A percentile compares a stretch with the other conserved stretches of the same genome.
These are phyloP conservation scores for Pluvianellus socialis DNA, from an alignment of 2,113 vertebrate species.

Conservation along the genomic window DNA sequence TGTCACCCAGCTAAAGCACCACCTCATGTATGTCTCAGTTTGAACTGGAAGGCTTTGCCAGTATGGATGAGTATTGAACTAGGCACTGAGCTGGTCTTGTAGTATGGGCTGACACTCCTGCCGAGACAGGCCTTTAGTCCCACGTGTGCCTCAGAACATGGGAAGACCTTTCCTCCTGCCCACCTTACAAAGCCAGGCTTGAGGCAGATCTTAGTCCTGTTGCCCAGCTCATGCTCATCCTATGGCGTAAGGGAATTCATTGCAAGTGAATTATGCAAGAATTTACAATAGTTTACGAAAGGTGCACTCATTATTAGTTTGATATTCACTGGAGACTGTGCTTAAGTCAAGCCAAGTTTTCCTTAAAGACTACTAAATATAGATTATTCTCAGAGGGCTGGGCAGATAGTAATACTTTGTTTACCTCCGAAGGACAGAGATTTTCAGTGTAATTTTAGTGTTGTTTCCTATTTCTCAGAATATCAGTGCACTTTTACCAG, in stretches of 20 bases:
- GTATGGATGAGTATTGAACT: neutral
- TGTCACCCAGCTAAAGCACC: neutral
- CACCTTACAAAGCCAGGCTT: neutral
- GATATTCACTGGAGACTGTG: neutral
- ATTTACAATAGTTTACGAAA: neutral
- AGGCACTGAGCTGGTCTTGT: neutral
- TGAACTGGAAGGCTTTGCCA: neutral
- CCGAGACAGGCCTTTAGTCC: neutral
- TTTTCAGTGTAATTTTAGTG: neutral
- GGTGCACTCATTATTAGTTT: neutral
- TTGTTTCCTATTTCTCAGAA: slow-evolving; percentile 30
- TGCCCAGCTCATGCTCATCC: neutral
- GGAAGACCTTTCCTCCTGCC: neutral
- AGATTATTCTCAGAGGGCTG: neutral
- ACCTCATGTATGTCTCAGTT: rapidly evolving
- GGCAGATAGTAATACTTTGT: neutral
- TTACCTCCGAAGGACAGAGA: neutral
- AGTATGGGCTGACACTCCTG: neutral
- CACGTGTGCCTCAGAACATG: neutral
- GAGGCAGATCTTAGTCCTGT: neutral
- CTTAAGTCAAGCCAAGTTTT: neutral
- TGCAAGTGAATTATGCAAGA: neutral
- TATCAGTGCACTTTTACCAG: neutral
- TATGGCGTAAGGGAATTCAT: neutral
- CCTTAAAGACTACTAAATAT: neutral